Base-by-base conservation (phyloP, 2,888 invertebrate species). In the Branchinecta sandiegonensis region DNA sequence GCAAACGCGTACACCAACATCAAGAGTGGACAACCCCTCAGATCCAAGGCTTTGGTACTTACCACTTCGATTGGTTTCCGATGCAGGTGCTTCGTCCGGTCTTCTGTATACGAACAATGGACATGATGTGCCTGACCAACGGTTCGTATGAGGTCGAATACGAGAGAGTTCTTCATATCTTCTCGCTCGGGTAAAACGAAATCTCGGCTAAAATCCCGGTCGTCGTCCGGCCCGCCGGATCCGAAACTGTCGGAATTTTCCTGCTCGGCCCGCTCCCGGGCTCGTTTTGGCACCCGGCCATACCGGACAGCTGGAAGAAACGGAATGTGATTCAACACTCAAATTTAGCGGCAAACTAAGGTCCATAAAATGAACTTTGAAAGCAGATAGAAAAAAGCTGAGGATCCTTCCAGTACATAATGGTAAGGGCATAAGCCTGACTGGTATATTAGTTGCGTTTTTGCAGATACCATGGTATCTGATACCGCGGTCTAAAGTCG, bases 221-320 rank as follows among this genome's bases (percentile, higher is more conserved):
- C 66, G 47, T 69, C 71, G 48, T 65, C 67, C 14, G 67, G 68
- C 46, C 69, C 70, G 48, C 70, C 68, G 4, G 71, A 70, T 46
- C 69, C 68, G 48, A 70, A 69, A 12, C 64, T 50, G 9, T 65
- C 70, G 8, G 70, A 67, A 69, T 70, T 56, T 70, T 67, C 68
- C 65, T 68, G 73, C n/a, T 68, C 69, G 79, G 85, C 86, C 72
- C 87, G 83, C 78, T 93, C 94, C 74, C 93, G 84, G 70, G 92
- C 86, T 74, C 94, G 83, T 80, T 95, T 96, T 72, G 96, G 95
- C 74, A 94, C 94, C 73, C 95, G 85, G 73, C 96, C 95, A 83
- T 96, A 96, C 77, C 95, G 84, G 72, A 95, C 95, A 77, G 94
- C 94, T 94, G 81, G 65, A 80, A 80, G 56, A 65, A 37, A 37